These are phyloP conservation scores for Sinocyclocheilus anshuiensis DNA, from an alignment of 2,113 vertebrate species.

Conservation along the genomic window DNA sequence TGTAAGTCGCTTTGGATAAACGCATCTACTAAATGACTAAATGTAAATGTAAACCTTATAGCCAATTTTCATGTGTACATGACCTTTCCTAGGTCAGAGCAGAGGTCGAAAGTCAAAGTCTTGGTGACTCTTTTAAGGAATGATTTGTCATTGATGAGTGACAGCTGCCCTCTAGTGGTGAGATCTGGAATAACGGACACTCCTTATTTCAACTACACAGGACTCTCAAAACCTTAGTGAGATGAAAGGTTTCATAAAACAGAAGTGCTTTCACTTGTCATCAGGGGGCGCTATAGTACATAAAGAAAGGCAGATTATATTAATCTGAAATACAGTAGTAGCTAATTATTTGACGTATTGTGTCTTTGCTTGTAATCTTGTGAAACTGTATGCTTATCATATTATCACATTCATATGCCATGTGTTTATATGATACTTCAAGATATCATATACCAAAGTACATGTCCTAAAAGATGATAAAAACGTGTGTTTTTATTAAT, in stretches of 20 bases:
- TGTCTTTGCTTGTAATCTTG: not conserved
- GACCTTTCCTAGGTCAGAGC: not conserved
- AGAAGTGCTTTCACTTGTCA: not conserved
- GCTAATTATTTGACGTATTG: not conserved
- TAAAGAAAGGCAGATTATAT: not conserved
- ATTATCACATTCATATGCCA: not conserved
- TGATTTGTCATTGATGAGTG: not conserved
- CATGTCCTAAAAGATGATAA: not conserved
- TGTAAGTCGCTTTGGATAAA: too few species aligned
- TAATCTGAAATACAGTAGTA: not conserved
- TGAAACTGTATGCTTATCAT: not conserved
- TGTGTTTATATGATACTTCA: not conserved
- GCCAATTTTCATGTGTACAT: not conserved
- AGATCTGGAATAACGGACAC: not conserved
- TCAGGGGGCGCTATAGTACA: not conserved
- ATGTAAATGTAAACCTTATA: not conserved
- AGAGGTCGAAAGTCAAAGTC: not conserved
- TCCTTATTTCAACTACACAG: not conserved
- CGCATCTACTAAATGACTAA: too few species aligned
- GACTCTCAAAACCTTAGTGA: too few species aligned
- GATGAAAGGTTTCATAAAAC: not conserved
- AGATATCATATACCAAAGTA: not conserved
- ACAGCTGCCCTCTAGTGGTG: not conserved
- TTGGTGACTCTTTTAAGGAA: not conserved
- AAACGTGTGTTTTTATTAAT: too few species aligned